Conservation (phyloP, 2,113 vertebrate genomes). For the Charadrius vociferus region DNA sequence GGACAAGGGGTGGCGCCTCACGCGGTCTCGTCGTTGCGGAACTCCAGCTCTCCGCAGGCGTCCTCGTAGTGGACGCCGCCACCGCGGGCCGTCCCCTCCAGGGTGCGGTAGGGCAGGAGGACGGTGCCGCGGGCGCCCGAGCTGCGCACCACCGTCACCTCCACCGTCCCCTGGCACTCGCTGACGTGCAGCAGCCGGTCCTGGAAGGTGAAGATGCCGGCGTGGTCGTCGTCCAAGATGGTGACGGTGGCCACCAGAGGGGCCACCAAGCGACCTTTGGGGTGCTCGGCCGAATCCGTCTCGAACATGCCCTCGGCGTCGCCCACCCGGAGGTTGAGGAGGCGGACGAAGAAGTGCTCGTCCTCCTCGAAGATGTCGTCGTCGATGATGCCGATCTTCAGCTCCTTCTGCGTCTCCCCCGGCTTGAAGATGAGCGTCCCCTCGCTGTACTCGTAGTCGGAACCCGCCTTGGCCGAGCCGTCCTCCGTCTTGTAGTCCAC, state of each 20-base stretch:
- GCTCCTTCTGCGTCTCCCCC: conserved; percentile 78
- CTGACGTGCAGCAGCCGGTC: conserved; percentile 87
- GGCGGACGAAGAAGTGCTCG: conserved; percentile 95
- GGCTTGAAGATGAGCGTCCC: conserved; percentile 81
- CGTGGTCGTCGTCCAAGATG: conserved; percentile 97
- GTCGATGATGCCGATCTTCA: conserved; percentile 93
- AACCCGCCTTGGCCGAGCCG: conserved; percentile 93
- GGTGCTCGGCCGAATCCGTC: conserved; percentile 80
- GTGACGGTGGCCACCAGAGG: conserved; percentile 91
- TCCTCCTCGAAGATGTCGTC: conserved; percentile 98
- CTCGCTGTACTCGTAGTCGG: conserved; percentile 90
- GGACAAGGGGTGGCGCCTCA: conserved; percentile 66
- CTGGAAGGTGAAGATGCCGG: conserved; percentile 93
- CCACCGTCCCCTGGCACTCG: conserved; percentile 93
- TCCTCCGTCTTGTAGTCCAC: conserved; percentile 96
- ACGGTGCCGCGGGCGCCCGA: conserved; percentile 94
- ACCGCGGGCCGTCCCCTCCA: conserved; percentile 85
- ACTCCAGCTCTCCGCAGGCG: conserved; percentile 88
- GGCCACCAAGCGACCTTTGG: conserved; percentile 85
- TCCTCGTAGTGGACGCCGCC: conserved; percentile 91
- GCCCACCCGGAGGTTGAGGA: conserved; percentile 91
- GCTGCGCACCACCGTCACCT: conserved; percentile 89
- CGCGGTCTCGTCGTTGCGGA: conserved; percentile 92
- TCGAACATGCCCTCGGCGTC: conserved; percentile 95
- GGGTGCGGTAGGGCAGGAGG: conserved; percentile 88